Base-by-base conservation (phyloP, 2,888 invertebrate species). In the Parnassius mnemosyne region DNA sequence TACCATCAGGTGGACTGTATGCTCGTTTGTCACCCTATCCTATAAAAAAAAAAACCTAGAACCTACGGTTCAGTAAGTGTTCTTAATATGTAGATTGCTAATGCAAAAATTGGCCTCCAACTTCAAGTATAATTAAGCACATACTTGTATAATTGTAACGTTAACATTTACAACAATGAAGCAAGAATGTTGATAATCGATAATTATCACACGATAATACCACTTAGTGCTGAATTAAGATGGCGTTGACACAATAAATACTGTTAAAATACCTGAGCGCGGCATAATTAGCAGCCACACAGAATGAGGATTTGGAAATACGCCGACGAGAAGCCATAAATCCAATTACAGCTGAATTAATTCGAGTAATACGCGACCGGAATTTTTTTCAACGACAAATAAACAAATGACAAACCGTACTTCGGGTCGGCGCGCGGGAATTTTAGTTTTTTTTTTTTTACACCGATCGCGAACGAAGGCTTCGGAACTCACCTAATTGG, bases 291-390 rank as follows among this genome's bases (percentile, higher is more conserved):
- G 88, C 79, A 87, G 88, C 78, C 80, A 73, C 79, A 79, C 79
- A 78, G 75, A 66, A 72, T 65, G 71, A 68, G 69, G 76, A 74
- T 81, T 81, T 73, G 79, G 75, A 78, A 79, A 80, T 79, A 80
- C 74, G 77, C 77, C 64, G 68, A 71, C 68, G 65, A 66, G 74
- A 74, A 72, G 71, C 79, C 76, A 85, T 87, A 88, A 87, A 87
- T 87, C 79, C 86, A 85, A 86, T 87, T 85, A 87, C 79, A 81
- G 72, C 74, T 79, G 81, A 87, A 85, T 86, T 84, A 86, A 85
- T 83, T 83, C 78, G 71, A 77, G 76, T 79, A 81, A 83, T 81
- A 81, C 78, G 74, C 69, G 65, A 68, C 61, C 61, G 72, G 72
- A 69, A 71, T 75, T 71, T 74, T 74, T 72, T 69, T 59, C 25